Evolutionary conservation across 2,888 invertebrate genomes (phyloP), one percentile per base, ranked within the genome.

Genomic region (Alsophila aescularia): DNA sequence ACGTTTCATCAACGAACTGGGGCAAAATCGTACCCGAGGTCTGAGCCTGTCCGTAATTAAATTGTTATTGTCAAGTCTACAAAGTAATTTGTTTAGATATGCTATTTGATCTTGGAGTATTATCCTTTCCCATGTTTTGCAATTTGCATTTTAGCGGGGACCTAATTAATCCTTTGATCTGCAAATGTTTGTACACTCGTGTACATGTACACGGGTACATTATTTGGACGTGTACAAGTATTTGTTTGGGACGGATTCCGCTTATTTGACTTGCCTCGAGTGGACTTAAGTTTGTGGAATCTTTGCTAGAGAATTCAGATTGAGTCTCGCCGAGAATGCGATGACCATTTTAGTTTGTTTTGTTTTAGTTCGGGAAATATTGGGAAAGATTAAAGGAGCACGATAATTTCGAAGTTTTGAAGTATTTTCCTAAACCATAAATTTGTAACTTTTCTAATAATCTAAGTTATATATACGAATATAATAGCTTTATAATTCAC

Each of bases 221-320:
- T 57, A 51, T 56, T 56, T 52, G 18, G 42, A 48, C 40, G 51
- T 29, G 27, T 39, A 47, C 47, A 51, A 58, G 52, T 58, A 51
- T 58, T 58, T 58, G 50, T 58, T 58, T 53, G 50, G 58, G 58
- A 53, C 52, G 52, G 39, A 52, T 50, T 47, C 52, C 49, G 27
- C 36, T 36, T 58, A 53, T 58, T 58, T 53, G 53, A 53, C 53
- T 53, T 58, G 45, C 34, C 29, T 37, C 2, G 32, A 53, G 37
- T 51, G 58, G 53, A 47, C 50, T 52, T 37, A 34, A 50, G 53
- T 53, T 57, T 44, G 34, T 32, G 44, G 45, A 58, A 49, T 50
- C 53, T 58, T 50, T 24, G 41, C 45, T 29, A 16, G 16, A 14
- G 58, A 53, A 58, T 58, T 50, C 39, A 24, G 47, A 58, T 53